Conservation (phyloP, 1,140 invertebrate genomes). For the Trypoxylus dichotomus region DNA sequence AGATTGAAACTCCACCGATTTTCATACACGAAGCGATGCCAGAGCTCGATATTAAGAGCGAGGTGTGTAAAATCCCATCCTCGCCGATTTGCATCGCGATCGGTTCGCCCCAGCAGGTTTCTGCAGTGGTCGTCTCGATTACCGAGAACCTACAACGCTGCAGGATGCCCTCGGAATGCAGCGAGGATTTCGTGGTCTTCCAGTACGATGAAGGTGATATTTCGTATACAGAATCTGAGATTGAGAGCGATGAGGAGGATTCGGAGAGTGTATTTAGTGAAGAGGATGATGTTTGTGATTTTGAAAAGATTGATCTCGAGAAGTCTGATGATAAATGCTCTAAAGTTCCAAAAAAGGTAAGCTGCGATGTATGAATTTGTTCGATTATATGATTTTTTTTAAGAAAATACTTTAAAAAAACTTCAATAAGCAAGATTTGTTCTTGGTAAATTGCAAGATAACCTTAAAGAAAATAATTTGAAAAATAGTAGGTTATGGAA, state of each 20-base stretch:
- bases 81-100: not conserved
- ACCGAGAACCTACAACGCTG: not conserved
- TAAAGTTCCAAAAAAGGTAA: not conserved
- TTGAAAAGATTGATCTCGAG: not conserved
- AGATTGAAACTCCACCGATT: not conserved
- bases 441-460: too few relatives aligned
- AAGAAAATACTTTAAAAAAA: too few relatives aligned
- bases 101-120: not conserved
- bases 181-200: not conserved
- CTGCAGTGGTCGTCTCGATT: not conserved
- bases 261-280: not conserved
- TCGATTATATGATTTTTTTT: not conserved
- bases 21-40: not conserved
- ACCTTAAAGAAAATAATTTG: too few relatives aligned
- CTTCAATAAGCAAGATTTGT: too few relatives aligned
- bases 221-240: not conserved
- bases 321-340: too few relatives aligned
- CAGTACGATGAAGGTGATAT: not conserved
- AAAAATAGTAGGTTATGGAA: too few relatives aligned
- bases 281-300: not conserved
- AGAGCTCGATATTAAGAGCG: not conserved
- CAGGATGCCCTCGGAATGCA: not conserved
- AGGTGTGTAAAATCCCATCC: not conserved
- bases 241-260: not conserved
- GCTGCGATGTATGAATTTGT: not conserved